Conservation (phyloP, 2,797 vertebrate species). For the Macroramphosus scolopax region DNA sequence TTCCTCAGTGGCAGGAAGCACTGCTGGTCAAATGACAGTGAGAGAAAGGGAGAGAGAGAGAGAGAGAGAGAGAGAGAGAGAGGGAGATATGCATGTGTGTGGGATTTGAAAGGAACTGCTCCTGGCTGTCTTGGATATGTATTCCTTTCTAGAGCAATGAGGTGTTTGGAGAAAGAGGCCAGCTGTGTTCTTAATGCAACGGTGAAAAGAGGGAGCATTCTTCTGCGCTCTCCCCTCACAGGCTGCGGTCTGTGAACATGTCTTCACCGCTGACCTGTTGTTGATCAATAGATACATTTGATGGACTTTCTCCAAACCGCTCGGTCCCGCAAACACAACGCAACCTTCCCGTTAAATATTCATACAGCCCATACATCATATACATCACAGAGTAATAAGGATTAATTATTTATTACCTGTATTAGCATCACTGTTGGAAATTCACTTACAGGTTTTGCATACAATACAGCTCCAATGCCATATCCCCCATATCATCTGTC, state of each 20-base stretch:
- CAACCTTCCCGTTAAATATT: slow-evolving; percentile 26
- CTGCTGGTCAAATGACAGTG: slow-evolving; percentile 80
- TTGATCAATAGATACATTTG: slow-evolving; percentile 26
- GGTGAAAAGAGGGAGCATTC: slow-evolving; percentile 57
- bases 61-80: slow-evolving; percentile 30
- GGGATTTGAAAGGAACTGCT: slow-evolving; percentile 79
- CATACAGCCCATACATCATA: slow-evolving; percentile 23
- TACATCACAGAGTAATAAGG: slow-evolving; percentile 33
- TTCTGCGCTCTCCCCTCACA: slow-evolving; percentile 40
- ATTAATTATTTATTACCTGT: slow-evolving; percentile 60
- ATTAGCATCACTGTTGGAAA: slow-evolving; percentile 49
- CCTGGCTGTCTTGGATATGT: slow-evolving; percentile 78
- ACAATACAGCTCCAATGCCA: slow-evolving; percentile 61
- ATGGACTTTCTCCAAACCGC: slow-evolving; percentile 27
- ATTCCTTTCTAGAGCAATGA: slow-evolving; percentile 77
- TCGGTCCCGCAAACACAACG: slow-evolving; percentile 2
- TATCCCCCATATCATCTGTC: slow-evolving; percentile 68
- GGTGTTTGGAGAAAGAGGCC: slow-evolving; percentile 73
- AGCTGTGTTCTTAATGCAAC: slow-evolving; percentile 64
- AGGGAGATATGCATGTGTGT: slow-evolving; percentile 59
- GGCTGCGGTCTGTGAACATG: slow-evolving; percentile 26
- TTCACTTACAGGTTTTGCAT: slow-evolving; percentile 53
- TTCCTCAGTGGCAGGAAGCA: slow-evolving; percentile 79
- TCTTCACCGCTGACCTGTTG: slow-evolving; percentile 38
- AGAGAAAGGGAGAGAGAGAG: slow-evolving; percentile 51